Conservation (phyloP, 2,797 vertebrate species). For the Acipenser ruthenus region DNA sequence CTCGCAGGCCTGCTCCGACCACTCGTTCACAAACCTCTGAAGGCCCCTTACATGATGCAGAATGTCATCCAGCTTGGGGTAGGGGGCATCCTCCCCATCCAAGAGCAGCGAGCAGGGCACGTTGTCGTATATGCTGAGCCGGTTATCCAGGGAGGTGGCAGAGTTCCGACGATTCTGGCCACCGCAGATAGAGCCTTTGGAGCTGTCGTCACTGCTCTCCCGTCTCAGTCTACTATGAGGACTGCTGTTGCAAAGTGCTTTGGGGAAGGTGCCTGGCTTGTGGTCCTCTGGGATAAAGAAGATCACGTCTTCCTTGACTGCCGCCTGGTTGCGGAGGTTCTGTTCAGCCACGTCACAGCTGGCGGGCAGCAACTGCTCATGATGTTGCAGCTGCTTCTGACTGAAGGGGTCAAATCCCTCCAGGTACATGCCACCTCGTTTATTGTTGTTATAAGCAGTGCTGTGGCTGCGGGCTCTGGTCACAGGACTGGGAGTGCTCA, state of each 20-base stretch:
- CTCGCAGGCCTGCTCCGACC: constrained; percentile 82
- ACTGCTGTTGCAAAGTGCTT: constrained; percentile 81
- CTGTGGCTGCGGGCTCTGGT: constrained; percentile 87
- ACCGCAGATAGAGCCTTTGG: constrained; percentile 61
- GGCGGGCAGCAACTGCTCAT: constrained; percentile 28
- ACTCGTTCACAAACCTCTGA: constrained; percentile 83
- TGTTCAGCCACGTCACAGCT: no score
- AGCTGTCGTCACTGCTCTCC: constrained; percentile 60
- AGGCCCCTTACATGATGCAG: constrained; percentile 83
- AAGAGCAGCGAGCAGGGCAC: constrained; percentile 75
- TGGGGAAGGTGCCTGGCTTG: constrained; percentile 96
- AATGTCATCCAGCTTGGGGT: constrained; percentile 82
- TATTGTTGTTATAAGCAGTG: constrained; percentile 48
- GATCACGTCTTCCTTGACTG: constrained; percentile 63
- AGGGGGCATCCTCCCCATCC: constrained; percentile 68
- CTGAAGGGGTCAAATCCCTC: constrained; percentile 93
- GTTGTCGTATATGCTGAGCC: constrained; percentile 92
- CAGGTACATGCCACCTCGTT: constrained; percentile 92
- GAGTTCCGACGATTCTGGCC: constrained; percentile 64
- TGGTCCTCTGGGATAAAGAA: constrained; percentile 93
- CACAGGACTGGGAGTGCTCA: constrained; percentile 90
- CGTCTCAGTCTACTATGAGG: constrained; percentile 48
- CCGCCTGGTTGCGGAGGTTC: no score
- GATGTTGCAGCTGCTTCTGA: constrained; percentile 62
- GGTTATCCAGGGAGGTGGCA: constrained; percentile 79